Evolutionary conservation across 2,888 invertebrate genomes (phyloP), one percentile per base, ranked within the genome.

Genomic region (Oscheius sp.): DNA sequence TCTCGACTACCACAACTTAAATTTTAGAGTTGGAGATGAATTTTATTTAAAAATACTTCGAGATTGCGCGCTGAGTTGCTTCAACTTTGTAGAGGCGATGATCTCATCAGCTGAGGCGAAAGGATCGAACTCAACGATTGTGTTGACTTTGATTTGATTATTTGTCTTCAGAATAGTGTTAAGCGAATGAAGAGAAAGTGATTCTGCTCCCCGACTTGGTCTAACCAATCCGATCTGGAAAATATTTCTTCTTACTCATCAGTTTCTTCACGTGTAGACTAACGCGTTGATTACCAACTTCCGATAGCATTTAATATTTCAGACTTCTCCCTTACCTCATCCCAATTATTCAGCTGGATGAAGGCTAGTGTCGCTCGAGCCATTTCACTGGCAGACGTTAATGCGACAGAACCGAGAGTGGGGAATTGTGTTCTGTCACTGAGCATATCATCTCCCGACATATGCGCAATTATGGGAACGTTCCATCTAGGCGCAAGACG

Each of bases 361-460:
- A 74, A 84, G 1, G 82, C 75, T 1, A 83, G 67, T 3, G 83
- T 84, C 1, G 84, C 85, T 10, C 83, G 80, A 2, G 85, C 85
- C 85, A 85, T 85, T 76, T 85, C 85, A 50, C 82, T 81, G 5
- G 85, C 85, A 12, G 85, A 85, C 3, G 85, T 85, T 6, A 85
- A 70, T 2, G 85, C 84, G 12, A 85, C 85, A 1, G 85, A 86
- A 2, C 83, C 85, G 12, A 85, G 76, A 10, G 85, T 86, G 25
- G 83, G 82, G 61, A 84, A 85, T 31, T 82, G 73, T 10, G 45
- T 65, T 6, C 85, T 75, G 72, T 85, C 83, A 15, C 82, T 74
- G 4, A 85, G 75, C 1, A 71, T 76, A 65, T 85, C 85, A 58
- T 85, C 85, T 45, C 85, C 85, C 29, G 85, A 85, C 84, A 85